These are phyloP conservation scores for Onychostoma macrolepis DNA, from an alignment of 2,113 vertebrate species.

Conservation along the genomic window DNA sequence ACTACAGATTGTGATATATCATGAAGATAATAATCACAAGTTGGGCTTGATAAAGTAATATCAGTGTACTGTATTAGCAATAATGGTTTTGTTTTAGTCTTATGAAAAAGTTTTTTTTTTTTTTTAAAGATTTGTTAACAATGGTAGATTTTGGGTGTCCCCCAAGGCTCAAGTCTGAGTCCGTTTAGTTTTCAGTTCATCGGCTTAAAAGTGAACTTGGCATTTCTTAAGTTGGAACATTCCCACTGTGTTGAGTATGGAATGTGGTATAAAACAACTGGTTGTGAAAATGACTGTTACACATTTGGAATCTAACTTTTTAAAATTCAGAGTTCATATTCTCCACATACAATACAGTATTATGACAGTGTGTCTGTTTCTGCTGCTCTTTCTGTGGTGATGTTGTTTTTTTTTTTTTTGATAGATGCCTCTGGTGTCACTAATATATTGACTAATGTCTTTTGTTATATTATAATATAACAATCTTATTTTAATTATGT, in stretches of 20 bases:
- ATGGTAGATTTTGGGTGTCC: neutral
- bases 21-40: neutral
- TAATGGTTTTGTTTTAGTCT: slow-evolving; percentile 38
- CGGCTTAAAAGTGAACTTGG: neutral
- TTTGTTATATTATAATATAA: slow-evolving; percentile 8
- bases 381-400: neutral
- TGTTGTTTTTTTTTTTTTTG: neutral
- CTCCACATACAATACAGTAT: neutral
- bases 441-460: neutral
- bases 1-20: neutral
- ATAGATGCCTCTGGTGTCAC: neutral
- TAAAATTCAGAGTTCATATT: slow-evolving; percentile 3
- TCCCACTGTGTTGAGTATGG: neutral
- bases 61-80: slow-evolving; percentile 34
- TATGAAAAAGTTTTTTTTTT: neutral
- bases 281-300: neutral
- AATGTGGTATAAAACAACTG: slow-evolving; percentile 3
- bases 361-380: slow-evolving; percentile 3
- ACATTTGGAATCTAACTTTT: neutral
- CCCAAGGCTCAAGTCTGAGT: neutral
- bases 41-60: slow-evolving; percentile 53
- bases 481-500: neutral
- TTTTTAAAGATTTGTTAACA: neutral
- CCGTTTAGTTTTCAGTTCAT: neutral
- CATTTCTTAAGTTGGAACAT: neutral